Evolutionary conservation across 2,113 vertebrate genomes (phyloP), one percentile per base, ranked within the genome.

Genomic region (Leptocoma aspasia): DNA sequence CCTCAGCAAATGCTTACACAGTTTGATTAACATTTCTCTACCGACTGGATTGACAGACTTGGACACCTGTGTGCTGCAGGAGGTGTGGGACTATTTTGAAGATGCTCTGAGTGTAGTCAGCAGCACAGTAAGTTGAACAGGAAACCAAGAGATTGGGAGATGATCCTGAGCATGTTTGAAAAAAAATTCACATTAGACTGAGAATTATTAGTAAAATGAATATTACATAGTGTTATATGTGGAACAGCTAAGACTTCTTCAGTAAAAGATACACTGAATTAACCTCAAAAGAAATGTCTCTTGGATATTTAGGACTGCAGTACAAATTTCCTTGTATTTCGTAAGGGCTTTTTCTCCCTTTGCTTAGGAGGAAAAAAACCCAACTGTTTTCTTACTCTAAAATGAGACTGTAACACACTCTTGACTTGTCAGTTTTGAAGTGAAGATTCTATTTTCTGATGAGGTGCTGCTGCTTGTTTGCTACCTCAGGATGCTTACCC

Each of bases 41-140:
- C 98, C 99, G 1, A 97, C 95, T 5, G 98, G 98, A 30, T 66
- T 98, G 65, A 96, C 96, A 16, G 98, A 97, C 92, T 71, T 98
- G 96, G 98, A 98, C 71, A 89, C 97, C 53, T 98, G 81, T 81
- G 96, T 98, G 33, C 97, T 99, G 52, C 97, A 98, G 92, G 99
- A 99, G 95, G 95, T 97, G 53, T 98, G 98, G 98, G 94, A 77
- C 82, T 98, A 98, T 97, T 99, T 98, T 72, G 98, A 99, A 96
- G 99, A 99, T 94, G 98, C 97, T 94, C 97, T 99, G 92, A 97
- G 95, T 37, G 59, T 99, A 95, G 85, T 99, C 59, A 86, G 95
- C 93, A 95, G 89, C 66, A 97, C 96, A 75, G 99, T 99, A 97
- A 99, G 99, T 99, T 56, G 47, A 93, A 75, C 16, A 76, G 54